Evolutionary conservation across 2,888 invertebrate species (phyloP).

Genomic region (Erebia epiphron): DNA sequence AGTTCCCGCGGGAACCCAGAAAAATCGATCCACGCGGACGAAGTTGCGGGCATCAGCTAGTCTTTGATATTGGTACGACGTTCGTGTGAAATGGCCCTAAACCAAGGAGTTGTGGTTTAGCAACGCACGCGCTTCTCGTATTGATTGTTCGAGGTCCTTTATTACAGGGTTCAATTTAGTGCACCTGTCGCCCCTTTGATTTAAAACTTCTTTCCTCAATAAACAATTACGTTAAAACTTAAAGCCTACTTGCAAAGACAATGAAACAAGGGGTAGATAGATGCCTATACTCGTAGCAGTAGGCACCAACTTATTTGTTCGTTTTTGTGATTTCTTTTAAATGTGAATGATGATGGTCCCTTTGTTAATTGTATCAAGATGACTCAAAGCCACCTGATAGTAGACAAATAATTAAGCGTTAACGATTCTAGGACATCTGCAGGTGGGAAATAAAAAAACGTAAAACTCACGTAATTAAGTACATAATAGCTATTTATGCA

Average conservation of each 20-base stretch:
- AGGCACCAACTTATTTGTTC: constrained; percentile 9
- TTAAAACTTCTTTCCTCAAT: constrained; percentile 36
- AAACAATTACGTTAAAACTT: constrained; percentile 31
- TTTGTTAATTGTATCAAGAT: constrained; percentile 10
- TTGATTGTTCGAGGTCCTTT: constrained; percentile 50
- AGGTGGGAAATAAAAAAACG: background rate
- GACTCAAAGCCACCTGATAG: background rate
- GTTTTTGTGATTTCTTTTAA: constrained; percentile 9
- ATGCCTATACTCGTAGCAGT: background rate
- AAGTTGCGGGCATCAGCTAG: no score
- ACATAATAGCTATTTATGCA: no score
- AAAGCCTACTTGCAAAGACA: constrained; percentile 16
- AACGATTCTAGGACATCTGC: background rate
- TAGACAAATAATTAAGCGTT: background rate
- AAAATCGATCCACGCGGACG: no score
- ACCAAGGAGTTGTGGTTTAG: constrained; percentile 63
- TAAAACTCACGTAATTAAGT: background rate
- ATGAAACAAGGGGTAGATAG: constrained; percentile 5
- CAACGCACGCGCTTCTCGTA: constrained; percentile 60
- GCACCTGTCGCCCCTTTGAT: constrained; percentile 38
- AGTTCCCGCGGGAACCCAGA: no score
- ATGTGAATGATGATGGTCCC: constrained; percentile 11
- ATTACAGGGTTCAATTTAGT: constrained; percentile 39
- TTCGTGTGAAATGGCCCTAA: constrained; percentile 35
- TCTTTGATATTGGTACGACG: background rate